These are phyloP conservation scores for Plodia interpunctella DNA, from an alignment of 1,140 invertebrate species.

Conservation along the genomic window DNA sequence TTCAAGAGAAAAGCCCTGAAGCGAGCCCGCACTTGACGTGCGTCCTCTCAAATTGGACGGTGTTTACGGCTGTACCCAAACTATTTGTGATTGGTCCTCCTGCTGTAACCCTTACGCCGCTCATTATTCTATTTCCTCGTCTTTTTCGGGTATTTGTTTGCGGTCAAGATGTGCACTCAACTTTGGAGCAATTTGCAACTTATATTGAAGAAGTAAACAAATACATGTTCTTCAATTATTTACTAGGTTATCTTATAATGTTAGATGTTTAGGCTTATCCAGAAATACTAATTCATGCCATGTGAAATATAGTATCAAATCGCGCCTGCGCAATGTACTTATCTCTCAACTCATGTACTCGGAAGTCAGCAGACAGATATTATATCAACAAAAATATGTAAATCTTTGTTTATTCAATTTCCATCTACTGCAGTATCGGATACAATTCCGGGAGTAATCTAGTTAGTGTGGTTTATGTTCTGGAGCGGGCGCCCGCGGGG, in stretches of 20 bases:
- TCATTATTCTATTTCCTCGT: slow-evolving; percentile 5
- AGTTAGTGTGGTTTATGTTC: neutral
- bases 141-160: slow-evolving; percentile 1
- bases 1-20: neutral
- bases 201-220: too few species aligned
- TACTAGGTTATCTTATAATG: too few species aligned
- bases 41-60: neutral
- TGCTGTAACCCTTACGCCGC: slow-evolving; percentile 1
- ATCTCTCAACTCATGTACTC: too few species aligned
- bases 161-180: neutral
- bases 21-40: neutral
- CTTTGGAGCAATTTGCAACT: too few species aligned
- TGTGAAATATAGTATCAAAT: too few species aligned
- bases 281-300: too few species aligned
- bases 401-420: too few species aligned
- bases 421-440: neutral
- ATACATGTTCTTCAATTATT: too few species aligned
- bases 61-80: neutral
- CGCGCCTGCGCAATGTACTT: too few species aligned
- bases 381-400: too few species aligned
- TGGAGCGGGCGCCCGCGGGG: neutral
- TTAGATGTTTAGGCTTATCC: too few species aligned
- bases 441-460: neutral
- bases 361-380: too few species aligned
- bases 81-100: slow-evolving; percentile 4